Evolutionary conservation across 2,797 vertebrate genomes (phyloP).

Genomic region (Anguilla megastoma): DNA sequence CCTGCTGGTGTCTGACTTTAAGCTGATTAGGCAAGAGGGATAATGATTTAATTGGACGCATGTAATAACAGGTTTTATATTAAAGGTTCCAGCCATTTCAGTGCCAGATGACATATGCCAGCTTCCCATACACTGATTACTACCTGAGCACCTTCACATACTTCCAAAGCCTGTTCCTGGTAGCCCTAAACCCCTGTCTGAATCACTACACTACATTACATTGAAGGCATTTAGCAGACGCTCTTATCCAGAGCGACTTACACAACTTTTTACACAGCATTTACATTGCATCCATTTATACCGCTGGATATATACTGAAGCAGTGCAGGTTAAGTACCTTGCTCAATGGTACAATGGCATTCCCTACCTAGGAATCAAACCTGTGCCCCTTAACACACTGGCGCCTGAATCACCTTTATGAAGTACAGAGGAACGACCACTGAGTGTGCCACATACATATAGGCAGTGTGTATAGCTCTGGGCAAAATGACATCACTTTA

Average conservation of each 20-base stretch:
- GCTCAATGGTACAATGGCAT: no score
- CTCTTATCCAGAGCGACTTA: no score
- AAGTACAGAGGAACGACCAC: slow-evolving; percentile 33
- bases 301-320: no score
- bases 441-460: background rate
- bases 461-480: slow-evolving; percentile 65
- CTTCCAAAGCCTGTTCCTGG: background rate
- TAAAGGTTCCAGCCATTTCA: background rate
- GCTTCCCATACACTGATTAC: background rate
- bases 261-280: no score
- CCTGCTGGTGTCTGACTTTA: slow-evolving; percentile 10
- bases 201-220: background rate
- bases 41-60: slow-evolving; percentile 12
- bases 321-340: no score
- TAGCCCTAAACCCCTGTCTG: background rate
- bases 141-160: background rate
- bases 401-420: background rate
- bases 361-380: no score
- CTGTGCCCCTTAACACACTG: no score
- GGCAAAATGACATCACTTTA: slow-evolving; percentile 77
- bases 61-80: slow-evolving; percentile 24
- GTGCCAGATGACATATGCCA: slow-evolving; percentile 7
- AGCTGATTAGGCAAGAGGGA: slow-evolving; percentile 3
- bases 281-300: no score
- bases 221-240: no score